A percentile compares a stretch with the other conserved stretches of the same genome.
These are phyloP conservation scores for Cinara cedri DNA, from an alignment of 2,888 invertebrate genomes.

Conservation along the genomic window DNA sequence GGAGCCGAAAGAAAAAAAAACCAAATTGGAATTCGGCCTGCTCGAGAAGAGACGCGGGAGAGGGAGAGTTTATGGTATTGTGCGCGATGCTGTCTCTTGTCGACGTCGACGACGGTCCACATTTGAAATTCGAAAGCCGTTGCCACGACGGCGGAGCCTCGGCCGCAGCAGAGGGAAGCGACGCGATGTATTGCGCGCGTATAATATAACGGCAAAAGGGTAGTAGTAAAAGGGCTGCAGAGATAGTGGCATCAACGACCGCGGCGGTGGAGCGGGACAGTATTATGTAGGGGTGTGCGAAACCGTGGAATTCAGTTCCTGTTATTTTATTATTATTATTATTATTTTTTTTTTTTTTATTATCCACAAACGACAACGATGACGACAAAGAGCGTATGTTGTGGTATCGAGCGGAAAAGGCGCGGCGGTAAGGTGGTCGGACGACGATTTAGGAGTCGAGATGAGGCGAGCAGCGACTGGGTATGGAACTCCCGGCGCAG, in stretches of 20 bases:
- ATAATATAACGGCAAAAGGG: neutral
- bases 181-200: neutral
- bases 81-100: neutral
- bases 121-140: neutral
- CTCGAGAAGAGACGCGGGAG: too few relatives aligned
- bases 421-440: neutral
- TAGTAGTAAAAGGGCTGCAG: too few relatives aligned
- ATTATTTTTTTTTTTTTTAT: neutral
- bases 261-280: neutral
- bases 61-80: neutral
- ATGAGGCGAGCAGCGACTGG: neutral
- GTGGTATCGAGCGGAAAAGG: neutral
- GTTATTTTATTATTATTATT: constrained; percentile 18
- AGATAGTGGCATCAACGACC: neutral
- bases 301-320: constrained; percentile 10
- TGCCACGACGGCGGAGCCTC: neutral
- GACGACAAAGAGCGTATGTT: constrained; percentile 15
- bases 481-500: neutral
- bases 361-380: neutral
- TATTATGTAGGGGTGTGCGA: neutral
- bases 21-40: neutral
- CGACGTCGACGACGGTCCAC: neutral
- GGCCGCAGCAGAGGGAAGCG: neutral
- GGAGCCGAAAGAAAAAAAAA: neutral
- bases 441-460: neutral